Percentiles rank a stretch among this genome's conserved stretches.
These are phyloP conservation scores for Eubasilissa splendida DNA, from an alignment of 2,888 invertebrate species.

Conservation along the genomic window DNA sequence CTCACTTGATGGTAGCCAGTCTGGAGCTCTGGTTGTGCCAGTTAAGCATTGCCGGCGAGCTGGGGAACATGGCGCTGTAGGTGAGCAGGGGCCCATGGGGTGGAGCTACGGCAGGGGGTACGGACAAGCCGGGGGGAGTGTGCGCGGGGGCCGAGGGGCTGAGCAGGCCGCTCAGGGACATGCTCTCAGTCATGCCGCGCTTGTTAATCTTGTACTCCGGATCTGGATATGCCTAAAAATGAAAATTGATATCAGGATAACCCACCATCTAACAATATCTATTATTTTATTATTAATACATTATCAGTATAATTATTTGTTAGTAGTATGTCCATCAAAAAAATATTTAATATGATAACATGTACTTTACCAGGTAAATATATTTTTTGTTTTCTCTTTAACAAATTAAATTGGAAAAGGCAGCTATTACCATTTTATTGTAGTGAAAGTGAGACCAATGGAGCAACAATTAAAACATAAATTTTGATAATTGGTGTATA, in stretches of 20 bases:
- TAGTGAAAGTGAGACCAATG: no score
- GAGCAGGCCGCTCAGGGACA: slow-evolving; percentile 62
- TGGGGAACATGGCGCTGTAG: slow-evolving; percentile 86
- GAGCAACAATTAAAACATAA: no score
- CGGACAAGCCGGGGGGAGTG: slow-evolving; percentile 82
- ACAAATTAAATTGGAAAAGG: no score
- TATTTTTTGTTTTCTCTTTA: no score
- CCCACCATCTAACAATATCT: no score
- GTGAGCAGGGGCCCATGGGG: slow-evolving; percentile 72
- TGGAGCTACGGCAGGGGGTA: slow-evolving; percentile 78
- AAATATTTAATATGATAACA: no score
- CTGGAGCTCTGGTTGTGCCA: slow-evolving; percentile 90
- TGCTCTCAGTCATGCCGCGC: slow-evolving; percentile 81
- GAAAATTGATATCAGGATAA: not conserved
- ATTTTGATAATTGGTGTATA: no score
- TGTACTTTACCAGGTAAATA: no score
- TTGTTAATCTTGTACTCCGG: slow-evolving; percentile 95
- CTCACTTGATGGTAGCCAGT: slow-evolving; percentile 77
- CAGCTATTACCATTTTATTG: no score
- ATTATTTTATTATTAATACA: no score
- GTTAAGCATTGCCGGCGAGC: slow-evolving; percentile 89
- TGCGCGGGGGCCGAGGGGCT: slow-evolving; percentile 69
- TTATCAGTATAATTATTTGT: no score
- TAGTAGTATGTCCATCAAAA: no score
- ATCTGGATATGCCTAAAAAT: slow-evolving; percentile 84